Evolutionary conservation across 2,113 vertebrate genomes (phyloP).

Genomic region (Dasyprocta punctata): DNA sequence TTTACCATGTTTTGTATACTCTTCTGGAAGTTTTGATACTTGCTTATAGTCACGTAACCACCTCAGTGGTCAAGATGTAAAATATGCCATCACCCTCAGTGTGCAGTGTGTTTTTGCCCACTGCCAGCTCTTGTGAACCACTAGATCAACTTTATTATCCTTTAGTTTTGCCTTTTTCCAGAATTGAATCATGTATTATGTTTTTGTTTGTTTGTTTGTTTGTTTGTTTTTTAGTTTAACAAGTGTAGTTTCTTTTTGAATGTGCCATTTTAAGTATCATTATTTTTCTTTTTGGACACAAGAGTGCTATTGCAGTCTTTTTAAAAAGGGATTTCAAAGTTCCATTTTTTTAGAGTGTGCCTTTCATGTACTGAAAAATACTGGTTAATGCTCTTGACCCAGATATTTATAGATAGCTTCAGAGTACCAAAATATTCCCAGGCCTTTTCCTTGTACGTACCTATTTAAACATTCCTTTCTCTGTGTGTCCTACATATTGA

Average conservation of each 20-base stretch:
- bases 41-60: not conserved
- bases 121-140: not conserved
- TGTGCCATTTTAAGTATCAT: not conserved
- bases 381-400: not conserved
- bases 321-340: not conserved
- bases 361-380: constrained; percentile 25
- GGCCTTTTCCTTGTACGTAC: not conserved
- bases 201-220: too few species aligned
- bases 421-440: not conserved
- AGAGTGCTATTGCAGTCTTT: not conserved
- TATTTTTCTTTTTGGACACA: not conserved
- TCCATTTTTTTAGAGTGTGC: not conserved
- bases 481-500: not conserved
- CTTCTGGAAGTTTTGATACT: not conserved
- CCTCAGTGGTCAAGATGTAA: not conserved
- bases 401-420: not conserved
- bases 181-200: not conserved
- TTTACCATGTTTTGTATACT: not conserved
- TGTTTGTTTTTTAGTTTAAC: not conserved
- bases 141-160: not conserved
- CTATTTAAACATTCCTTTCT: not conserved
- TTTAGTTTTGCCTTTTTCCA: constrained; percentile 7
- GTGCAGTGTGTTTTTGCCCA: not conserved
- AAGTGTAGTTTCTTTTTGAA: not conserved
- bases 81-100: not conserved